Base-by-base conservation (phyloP, 1,140 invertebrate genomes). In the Dinoponera quadriceps region DNA sequence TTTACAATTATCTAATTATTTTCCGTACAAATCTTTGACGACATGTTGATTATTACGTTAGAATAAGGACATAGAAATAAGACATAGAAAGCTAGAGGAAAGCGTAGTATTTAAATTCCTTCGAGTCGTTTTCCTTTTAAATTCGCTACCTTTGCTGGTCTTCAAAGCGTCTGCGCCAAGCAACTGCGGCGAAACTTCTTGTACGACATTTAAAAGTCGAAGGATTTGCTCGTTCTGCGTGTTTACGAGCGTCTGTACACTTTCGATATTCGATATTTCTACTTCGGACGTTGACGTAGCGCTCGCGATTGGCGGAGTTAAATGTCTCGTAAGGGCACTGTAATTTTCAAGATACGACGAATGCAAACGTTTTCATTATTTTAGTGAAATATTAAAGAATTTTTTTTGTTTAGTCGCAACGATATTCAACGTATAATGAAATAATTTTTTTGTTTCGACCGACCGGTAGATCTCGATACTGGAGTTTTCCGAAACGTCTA, bases 401-500 rank as follows among this genome's bases (percentile, higher is more conserved):
- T n/a, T n/a, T 57, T 4, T 20, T 18, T 7, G 3, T n/a, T 25
- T 54, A 13, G 29, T 33, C n/a, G 38, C 49, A 66, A 49, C 38
- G 20, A 29, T 29, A 66, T 18, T 5, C n/a, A n/a, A n/a, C n/a
- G n/a, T n/a, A n/a, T n/a, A n/a, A n/a, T n/a, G n/a, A n/a, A n/a
- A n/a, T n/a, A n/a, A n/a, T n/a, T n/a, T n/a, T n/a, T n/a, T n/a
- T n/a, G n/a, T n/a, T n/a, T n/a, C 22, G 25, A 82, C 78, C 85
- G 73, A 94, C 94, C 94, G 90, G 82, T 95, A 95, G 73, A 95
- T 95, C 89, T 95, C 95, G 3, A 95, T 89, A 72, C 95, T 95
- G 0, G 95, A 95, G 90, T 94, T 95, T 85, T 95, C 95, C 0
- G 94, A 94, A 55, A 92, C 91, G 59, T 94, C 92, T 5, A 94